Conservation (phyloP, 2,797 vertebrate genomes). For the Sitta carolinensis region DNA sequence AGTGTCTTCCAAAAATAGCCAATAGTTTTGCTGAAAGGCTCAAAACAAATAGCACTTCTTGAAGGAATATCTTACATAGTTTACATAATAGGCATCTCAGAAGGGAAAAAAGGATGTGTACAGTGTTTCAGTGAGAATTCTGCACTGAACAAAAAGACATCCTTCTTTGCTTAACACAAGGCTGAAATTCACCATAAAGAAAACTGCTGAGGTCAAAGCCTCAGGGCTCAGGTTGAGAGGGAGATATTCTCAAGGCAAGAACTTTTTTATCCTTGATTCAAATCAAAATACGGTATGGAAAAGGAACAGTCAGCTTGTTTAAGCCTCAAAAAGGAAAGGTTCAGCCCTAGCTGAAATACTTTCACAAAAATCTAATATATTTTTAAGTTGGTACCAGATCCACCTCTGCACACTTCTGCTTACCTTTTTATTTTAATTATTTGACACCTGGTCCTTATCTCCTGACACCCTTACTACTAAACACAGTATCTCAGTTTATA, state of each 20-base stretch:
- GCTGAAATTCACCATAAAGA: constrained; percentile 52
- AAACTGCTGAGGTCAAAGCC: constrained; percentile 25
- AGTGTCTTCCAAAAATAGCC: constrained; percentile 26
- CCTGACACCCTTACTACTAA: background rate
- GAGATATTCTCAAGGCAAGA: background rate
- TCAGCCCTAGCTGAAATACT: background rate
- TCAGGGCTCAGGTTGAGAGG: background rate
- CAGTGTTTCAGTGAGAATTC: constrained; percentile 15
- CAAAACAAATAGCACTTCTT: constrained; percentile 40
- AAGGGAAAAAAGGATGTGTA: constrained; percentile 7
- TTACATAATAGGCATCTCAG: constrained; percentile 41
- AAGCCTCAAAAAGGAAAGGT: background rate
- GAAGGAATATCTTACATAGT: constrained; percentile 48
- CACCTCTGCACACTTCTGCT: background rate
- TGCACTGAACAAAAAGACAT: constrained; percentile 30
- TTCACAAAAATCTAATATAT: background rate
- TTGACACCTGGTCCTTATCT: background rate
- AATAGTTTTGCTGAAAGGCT: constrained; percentile 12
- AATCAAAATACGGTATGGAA: background rate
- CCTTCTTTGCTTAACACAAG: constrained; percentile 54
- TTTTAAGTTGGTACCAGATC: background rate
- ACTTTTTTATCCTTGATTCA: background rate
- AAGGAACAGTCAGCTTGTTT: background rate
- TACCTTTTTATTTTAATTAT: background rate
- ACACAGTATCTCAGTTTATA: background rate